A percentile compares a stretch with the other conserved stretches of the same genome.
phyloP scores from a whole-genome alignment of 2,113 vertebrate species.

The Zosterops lateralis region DNA sequence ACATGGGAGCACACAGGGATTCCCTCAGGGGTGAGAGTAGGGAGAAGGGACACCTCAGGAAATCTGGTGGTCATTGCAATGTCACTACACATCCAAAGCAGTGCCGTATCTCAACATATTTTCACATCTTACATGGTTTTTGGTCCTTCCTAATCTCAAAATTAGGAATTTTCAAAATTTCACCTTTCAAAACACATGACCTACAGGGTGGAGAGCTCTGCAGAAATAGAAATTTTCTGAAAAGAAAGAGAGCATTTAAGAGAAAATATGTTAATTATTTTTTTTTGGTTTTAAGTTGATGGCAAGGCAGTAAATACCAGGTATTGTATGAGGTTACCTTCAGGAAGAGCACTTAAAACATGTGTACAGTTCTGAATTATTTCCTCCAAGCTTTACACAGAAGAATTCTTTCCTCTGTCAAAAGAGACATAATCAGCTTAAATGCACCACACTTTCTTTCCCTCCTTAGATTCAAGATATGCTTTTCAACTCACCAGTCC shows the following conservation, averaged over 20 bases:
- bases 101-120: neutral
- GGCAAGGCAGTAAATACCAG: neutral
- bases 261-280: neutral
- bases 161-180: too few species aligned
- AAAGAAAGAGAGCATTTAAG: neutral
- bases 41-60: neutral
- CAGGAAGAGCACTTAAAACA: neutral
- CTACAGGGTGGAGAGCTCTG: neutral
- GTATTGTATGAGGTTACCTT: neutral
- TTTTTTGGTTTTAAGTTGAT: neutral
- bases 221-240: neutral
- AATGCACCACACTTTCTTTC: neutral
- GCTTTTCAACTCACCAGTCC: neutral
- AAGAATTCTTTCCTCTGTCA: neutral
- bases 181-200: neutral
- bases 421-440: neutral
- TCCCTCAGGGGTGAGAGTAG: rapidly evolving
- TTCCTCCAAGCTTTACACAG: neutral
- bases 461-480: neutral
- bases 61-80: neutral
- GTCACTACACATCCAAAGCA: neutral
- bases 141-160: neutral
- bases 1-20: neutral
- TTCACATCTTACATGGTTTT: neutral
- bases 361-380: neutral